phyloP scores from a whole-genome alignment of 2,113 vertebrate species.

The Serinus canaria region DNA sequence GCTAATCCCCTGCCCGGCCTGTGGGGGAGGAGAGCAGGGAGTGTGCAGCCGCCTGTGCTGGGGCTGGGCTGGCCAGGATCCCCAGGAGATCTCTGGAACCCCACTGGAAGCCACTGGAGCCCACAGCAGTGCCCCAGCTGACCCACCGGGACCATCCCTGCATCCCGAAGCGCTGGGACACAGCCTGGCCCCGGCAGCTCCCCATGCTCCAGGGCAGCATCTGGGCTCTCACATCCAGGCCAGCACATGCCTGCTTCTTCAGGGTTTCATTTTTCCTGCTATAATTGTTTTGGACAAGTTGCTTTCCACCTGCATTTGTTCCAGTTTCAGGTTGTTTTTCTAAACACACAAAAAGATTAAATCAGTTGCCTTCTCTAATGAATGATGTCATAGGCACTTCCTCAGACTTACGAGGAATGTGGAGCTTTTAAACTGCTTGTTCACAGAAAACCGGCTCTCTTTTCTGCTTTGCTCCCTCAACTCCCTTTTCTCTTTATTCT shows the following conservation, averaged over 20 bases:
- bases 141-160: accelerated
- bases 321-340: neutral
- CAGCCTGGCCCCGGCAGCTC: neutral
- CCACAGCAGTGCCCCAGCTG: neutral
- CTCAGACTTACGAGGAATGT: neutral
- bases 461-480: neutral
- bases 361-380: neutral
- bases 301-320: neutral
- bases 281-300: neutral
- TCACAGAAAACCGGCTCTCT: neutral
- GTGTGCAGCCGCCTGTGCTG: neutral
- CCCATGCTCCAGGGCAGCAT: accelerated
- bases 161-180: accelerated
- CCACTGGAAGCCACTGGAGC: neutral
- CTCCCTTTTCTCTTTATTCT: neutral
- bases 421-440: neutral
- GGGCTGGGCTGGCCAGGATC: neutral
- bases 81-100: accelerated
- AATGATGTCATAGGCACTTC: neutral
- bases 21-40: conserved; percentile 74
- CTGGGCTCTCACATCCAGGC: neutral
- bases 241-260: accelerated
- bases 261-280: neutral
- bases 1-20: conserved; percentile 80
- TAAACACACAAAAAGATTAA: neutral